phyloP scores from a whole-genome alignment of 2,888 invertebrate genomes.

The Macrophya annulata region DNA sequence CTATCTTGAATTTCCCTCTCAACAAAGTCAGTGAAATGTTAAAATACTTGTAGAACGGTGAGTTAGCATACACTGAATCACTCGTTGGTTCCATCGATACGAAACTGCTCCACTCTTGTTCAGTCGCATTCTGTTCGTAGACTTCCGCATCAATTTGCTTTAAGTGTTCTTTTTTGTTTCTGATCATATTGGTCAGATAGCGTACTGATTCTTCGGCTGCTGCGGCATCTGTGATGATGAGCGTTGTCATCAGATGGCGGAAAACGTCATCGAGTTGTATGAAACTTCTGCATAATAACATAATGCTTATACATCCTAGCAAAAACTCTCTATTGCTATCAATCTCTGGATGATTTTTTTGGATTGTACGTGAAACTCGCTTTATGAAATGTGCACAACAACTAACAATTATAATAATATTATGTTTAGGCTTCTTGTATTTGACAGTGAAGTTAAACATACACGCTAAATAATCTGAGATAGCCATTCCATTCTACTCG shows the following conservation, averaged over 20 bases:
- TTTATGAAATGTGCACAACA: constrained; percentile 17
- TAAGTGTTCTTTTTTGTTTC: neutral
- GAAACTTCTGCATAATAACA: neutral
- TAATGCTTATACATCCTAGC: neutral
- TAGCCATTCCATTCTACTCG: neutral
- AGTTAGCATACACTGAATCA: neutral
- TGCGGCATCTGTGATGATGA: neutral
- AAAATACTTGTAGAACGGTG: constrained; percentile 5
- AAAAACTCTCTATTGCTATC: neutral
- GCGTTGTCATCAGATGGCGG: neutral
- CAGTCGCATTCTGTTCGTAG: too few species aligned
- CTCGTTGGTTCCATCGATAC: neutral
- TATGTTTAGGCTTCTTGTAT: neutral
- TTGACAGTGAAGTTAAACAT: neutral
- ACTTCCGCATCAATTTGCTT: too few species aligned
- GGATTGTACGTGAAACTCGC: neutral
- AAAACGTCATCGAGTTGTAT: neutral
- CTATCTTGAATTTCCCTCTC: neutral
- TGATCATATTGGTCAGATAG: neutral
- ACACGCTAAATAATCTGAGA: neutral
- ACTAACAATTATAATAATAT: neutral
- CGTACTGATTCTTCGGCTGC: neutral
- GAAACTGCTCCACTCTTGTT: too few species aligned
- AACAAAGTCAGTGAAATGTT: neutral
- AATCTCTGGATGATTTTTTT: neutral